These are phyloP conservation scores for Laticauda laticaudata DNA, from an alignment of 2,113 vertebrate genomes.

Conservation along the genomic window DNA sequence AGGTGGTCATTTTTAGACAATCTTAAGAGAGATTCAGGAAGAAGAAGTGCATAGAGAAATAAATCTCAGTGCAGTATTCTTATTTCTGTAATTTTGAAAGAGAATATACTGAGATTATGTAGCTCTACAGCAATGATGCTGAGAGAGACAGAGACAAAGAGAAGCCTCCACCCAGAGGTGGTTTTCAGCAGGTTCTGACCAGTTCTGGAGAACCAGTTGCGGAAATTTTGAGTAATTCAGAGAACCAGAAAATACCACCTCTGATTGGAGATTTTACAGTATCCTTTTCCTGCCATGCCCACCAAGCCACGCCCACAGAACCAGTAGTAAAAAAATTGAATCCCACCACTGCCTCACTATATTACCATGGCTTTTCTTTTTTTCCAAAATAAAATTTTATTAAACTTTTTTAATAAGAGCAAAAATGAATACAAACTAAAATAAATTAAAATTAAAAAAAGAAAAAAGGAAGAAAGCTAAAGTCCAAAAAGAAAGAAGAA, in stretches of 20 bases:
- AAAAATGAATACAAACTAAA: neutral
- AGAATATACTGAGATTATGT: constrained; percentile 28
- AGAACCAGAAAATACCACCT: too few species aligned
- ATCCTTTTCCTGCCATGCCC: too few species aligned
- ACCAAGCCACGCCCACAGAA: too few species aligned
- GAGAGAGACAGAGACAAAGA: neutral
- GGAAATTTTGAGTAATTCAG: too few species aligned
- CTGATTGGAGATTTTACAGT: too few species aligned
- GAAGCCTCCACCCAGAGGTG: neutral
- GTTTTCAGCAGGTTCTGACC: too few species aligned
- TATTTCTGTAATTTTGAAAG: neutral
- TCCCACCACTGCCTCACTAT: neutral
- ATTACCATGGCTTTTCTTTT: neutral
- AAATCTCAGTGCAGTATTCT: neutral
- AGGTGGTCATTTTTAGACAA: constrained; percentile 4
- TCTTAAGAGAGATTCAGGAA: constrained; percentile 5
- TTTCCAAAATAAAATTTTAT: neutral
- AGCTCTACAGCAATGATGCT: constrained; percentile 1
- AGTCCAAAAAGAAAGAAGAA: neutral
- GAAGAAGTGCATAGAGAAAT: constrained; percentile 15
- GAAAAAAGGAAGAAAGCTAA: neutral
- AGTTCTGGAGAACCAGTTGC: too few species aligned
- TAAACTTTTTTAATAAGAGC: neutral
- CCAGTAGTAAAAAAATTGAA: too few species aligned
- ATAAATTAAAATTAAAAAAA: neutral